phyloP scores from a whole-genome alignment of 2,797 vertebrate species.

The Takifugu rubripes region DNA sequence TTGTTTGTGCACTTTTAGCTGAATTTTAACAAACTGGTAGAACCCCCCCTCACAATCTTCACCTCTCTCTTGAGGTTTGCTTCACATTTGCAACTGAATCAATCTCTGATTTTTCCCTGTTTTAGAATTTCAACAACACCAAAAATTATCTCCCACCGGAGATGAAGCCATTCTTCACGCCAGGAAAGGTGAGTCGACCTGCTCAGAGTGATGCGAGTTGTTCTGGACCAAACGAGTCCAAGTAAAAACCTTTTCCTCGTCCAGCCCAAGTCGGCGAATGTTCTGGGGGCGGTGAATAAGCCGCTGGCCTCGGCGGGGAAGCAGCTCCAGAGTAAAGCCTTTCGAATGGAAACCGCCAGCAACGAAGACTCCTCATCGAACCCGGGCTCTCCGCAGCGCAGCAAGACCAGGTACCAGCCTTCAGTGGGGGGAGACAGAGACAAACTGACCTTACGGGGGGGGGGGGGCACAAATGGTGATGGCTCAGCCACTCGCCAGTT shows the following conservation, averaged over 20 bases:
- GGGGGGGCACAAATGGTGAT: no score
- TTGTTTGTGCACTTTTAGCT: no score
- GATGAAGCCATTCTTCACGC: constrained; percentile 97
- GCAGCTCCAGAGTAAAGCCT: constrained; percentile 92
- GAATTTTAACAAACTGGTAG: no score
- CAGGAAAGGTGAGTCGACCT: constrained; percentile 84
- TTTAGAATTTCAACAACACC: constrained; percentile 97
- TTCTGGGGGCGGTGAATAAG: constrained; percentile 97
- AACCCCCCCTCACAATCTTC: no score
- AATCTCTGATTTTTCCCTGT: constrained; percentile 25
- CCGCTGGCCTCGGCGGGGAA: constrained; percentile 96
- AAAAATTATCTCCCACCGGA: constrained; percentile 97
- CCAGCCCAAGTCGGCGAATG: constrained; percentile 96
- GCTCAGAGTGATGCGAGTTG: no score
- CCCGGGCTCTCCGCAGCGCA: constrained; percentile 92
- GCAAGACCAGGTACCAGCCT: constrained; percentile 77
- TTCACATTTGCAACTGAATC: no score
- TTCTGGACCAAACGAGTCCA: not conserved
- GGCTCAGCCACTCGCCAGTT: no score
- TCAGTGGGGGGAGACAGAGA: no score
- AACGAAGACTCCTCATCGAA: constrained; percentile 95
- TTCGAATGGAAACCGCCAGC: constrained; percentile 96
- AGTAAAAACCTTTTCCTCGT: not conserved
- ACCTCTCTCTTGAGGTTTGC: no score
- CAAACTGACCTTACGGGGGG: no score